phyloP scores from a whole-genome alignment of 2,113 vertebrate species.

The Pseudorectes ferrugineus region DNA sequence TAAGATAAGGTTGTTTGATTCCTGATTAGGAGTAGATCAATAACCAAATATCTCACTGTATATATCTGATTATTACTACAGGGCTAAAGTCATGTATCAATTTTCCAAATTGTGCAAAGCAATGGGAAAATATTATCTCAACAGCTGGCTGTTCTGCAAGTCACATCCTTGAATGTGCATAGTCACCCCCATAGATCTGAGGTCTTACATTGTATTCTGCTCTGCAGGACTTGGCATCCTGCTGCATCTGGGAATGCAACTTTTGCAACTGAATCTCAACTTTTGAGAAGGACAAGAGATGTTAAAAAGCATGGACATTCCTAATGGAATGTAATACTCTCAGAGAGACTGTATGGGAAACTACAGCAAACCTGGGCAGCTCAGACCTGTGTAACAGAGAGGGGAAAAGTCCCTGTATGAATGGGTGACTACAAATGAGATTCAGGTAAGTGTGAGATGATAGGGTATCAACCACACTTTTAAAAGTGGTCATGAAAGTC shows the following conservation, averaged over 20 bases:
- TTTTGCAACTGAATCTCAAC: no score
- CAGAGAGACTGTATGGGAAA: background rate
- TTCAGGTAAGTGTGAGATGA: background rate
- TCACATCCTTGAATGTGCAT: background rate
- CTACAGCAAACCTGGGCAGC: background rate
- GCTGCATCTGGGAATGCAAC: background rate
- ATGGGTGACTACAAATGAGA: background rate
- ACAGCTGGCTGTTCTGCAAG: background rate
- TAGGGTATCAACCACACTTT: background rate
- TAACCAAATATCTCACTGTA: conserved; percentile 52
- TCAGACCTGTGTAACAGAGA: background rate
- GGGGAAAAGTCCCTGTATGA: background rate
- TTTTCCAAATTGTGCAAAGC: conserved; percentile 1
- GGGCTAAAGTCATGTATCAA: background rate
- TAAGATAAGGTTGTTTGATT: conserved; percentile 67
- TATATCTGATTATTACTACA: conserved; percentile 17
- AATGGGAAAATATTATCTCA: background rate
- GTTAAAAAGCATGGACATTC: background rate
- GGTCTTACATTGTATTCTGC: background rate
- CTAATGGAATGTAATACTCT: background rate
- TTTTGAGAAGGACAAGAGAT: background rate
- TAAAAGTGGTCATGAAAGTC: background rate
- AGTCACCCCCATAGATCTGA: background rate
- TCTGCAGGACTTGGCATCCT: background rate
- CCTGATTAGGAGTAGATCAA: conserved; percentile 67